Conservation (phyloP, 2,888 invertebrate species). For the Gerris lacustris region DNA sequence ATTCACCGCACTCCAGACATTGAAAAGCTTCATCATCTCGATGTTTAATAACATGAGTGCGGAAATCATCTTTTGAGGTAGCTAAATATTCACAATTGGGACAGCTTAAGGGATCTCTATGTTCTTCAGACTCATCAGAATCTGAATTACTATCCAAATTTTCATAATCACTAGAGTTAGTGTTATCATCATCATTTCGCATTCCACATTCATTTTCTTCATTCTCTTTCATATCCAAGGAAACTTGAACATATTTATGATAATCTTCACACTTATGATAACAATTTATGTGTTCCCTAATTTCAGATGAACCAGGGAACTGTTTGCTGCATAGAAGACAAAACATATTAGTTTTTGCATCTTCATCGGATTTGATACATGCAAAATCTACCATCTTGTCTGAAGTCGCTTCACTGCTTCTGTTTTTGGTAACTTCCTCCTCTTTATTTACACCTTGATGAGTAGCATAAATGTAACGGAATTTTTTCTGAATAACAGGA, state of each 20-base stretch:
- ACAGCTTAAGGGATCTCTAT: not conserved
- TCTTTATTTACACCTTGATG: not conserved
- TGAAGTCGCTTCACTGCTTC: not conserved
- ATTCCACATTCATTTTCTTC: not conserved
- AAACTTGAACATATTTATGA: not conserved
- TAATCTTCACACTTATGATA: not conserved
- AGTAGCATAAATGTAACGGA: not conserved
- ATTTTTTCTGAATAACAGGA: not conserved
- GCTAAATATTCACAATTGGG: not conserved
- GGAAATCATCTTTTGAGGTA: not conserved
- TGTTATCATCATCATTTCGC: not conserved
- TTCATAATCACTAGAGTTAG: not conserved
- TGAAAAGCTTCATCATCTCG: not conserved
- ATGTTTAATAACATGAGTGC: not conserved
- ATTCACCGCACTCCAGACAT: not conserved
- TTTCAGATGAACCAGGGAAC: not conserved
- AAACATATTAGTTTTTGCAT: not conserved
- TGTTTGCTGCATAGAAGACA: not conserved
- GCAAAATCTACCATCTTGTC: not conserved
- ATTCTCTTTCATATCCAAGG: not conserved
- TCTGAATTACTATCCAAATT: not conserved
- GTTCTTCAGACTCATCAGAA: not conserved
- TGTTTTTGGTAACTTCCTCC: not conserved
- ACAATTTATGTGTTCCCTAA: not conserved
- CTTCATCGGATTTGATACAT: too few species aligned